These are phyloP conservation scores for Drosophila varians DNA, from an alignment of 1,140 invertebrate species.

Conservation along the genomic window DNA sequence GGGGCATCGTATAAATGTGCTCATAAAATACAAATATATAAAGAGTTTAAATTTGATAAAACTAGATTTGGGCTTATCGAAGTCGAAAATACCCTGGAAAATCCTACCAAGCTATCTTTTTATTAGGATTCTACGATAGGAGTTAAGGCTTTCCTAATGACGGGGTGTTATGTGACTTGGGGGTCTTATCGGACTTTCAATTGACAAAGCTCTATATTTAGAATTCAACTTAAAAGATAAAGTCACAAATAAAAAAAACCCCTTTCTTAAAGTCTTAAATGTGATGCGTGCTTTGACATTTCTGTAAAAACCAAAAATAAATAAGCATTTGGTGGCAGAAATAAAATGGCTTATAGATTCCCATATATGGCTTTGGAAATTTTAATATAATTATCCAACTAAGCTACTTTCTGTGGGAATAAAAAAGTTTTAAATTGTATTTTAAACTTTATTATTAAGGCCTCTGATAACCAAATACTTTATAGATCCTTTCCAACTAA, in stretches of 20 bases:
- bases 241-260: neutral
- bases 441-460: too few species aligned
- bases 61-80: neutral
- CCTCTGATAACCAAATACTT: constrained; percentile 9
- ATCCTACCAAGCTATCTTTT: neutral
- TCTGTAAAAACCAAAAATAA: neutral
- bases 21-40: constrained; percentile 38
- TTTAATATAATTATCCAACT: too few species aligned
- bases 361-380: too few species aligned
- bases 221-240: neutral
- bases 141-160: too few species aligned
- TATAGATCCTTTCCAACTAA: neutral
- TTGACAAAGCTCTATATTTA: neutral
- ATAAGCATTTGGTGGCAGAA: neutral
- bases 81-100: neutral
- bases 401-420: too few species aligned
- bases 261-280: too few species aligned
- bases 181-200: neutral
- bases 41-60: constrained; percentile 32
- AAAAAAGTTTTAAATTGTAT: too few species aligned
- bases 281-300: too few species aligned
- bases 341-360: neutral
- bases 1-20: constrained; percentile 7
- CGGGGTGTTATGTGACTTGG: neutral
- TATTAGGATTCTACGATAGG: neutral